These are phyloP conservation scores for Dendrocopos noguchii DNA, from an alignment of 2,113 vertebrate genomes.

Conservation along the genomic window DNA sequence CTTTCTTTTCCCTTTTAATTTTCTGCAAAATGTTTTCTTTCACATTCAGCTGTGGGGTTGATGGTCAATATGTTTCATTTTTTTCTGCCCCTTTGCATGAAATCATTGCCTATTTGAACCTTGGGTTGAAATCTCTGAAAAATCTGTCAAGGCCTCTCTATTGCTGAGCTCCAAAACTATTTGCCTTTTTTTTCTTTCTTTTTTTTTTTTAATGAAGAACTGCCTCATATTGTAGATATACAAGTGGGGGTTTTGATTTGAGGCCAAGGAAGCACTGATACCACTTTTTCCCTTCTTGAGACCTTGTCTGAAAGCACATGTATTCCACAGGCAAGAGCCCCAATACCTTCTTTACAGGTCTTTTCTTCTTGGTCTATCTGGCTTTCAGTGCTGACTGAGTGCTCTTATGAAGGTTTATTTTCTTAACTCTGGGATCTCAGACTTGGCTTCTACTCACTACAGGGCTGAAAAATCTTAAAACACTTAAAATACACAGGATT, in stretches of 20 bases:
- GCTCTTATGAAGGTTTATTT: not conserved
- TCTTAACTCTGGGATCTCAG: not conserved
- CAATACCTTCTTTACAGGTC: not conserved
- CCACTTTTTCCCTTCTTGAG: not conserved
- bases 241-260: not conserved
- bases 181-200: not conserved
- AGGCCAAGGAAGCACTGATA: not conserved
- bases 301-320: not conserved
- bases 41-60: not conserved
- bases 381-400: not conserved
- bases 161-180: not conserved
- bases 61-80: not conserved
- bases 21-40: not conserved
- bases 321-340: not conserved
- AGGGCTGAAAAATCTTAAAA: not conserved
- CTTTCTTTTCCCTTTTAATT: not conserved
- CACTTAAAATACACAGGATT: not conserved
- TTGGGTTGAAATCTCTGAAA: accelerated
- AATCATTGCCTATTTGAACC: not conserved
- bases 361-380: not conserved
- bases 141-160: not conserved
- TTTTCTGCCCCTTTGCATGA: not conserved
- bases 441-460: not conserved
- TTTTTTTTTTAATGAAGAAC: not conserved
- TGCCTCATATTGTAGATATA: not conserved